Percentiles rank a stretch among this genome's conserved stretches.
These are phyloP conservation scores for Lepidocolaptes lacrymiger DNA, from an alignment of 2,797 vertebrate genomes.

Conservation along the genomic window DNA sequence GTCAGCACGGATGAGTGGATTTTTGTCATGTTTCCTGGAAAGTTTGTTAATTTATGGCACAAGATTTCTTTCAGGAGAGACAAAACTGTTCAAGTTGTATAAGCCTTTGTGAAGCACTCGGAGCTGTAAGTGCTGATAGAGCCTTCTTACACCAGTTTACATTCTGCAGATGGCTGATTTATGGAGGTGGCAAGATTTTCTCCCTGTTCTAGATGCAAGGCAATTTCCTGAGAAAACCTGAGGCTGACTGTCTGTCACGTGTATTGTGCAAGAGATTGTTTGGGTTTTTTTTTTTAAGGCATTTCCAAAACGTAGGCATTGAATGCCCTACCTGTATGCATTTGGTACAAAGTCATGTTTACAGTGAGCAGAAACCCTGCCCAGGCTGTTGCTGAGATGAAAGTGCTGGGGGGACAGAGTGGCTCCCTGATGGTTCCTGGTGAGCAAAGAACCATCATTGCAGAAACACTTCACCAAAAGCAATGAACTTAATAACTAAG, in stretches of 20 bases:
- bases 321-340: accelerated
- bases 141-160: not conserved
- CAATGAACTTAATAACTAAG: accelerated
- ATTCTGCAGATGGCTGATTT: not conserved
- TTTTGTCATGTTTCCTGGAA: not conserved
- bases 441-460: not conserved
- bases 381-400: not conserved
- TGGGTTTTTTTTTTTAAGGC: not conserved
- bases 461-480: not conserved
- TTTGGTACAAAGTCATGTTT: accelerated
- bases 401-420: not conserved
- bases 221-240: not conserved
- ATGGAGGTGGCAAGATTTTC: not conserved
- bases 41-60: not conserved
- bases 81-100: accelerated
- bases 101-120: not conserved
- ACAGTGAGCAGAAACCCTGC: not conserved
- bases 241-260: not conserved
- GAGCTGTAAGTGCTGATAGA: not conserved
- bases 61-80: not conserved
- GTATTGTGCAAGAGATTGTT: not conserved
- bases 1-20: accelerated
- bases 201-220: not conserved
- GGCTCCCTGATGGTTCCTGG: not conserved
- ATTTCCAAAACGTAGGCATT: not conserved